Evolutionary conservation across 2,797 vertebrate genomes (phyloP), one percentile per base, ranked within the genome.

Genomic region (Melanotaenia boesemani): DNA sequence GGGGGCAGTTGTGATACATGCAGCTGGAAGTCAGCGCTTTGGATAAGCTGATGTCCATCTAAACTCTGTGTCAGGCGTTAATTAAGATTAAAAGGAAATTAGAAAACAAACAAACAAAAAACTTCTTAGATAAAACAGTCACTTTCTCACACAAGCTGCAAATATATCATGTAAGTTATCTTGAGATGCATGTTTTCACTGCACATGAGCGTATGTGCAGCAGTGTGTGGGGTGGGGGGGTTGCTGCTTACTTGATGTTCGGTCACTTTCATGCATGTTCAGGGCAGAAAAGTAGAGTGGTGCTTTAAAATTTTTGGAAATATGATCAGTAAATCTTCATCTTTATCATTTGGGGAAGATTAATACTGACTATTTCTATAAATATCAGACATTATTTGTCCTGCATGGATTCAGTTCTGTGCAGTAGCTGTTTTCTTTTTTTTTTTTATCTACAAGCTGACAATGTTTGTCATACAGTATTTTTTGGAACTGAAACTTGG

Each of bases 1-100:
- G 92, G 94, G 93, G 94, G 92, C 92, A 86, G 77, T 82, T 88
- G 83, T 76, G 90, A 84, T 83, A 85, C 92, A 55, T 58, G 57
- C 0, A 76, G 54, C 8, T 64, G 73, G n/a, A 44, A 11, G 50
- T 54, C 59, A 13, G 11, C 41, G 12, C 9, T 50, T 10, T 36
- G 26, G 37, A 37, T 11, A 10, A 10, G 22, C 6, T 22, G 9
- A 8, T 50, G 20, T 11, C 4, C 48, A 9, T 2, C 44, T 52
- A 24, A 52, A 52, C 20, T 52, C 11, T n/a, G 48, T 22, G 48
- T 52, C 2, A 50, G 20, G 2, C 20, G 3, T 52, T n/a, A 8
- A 24, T 24, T 9, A 11, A 50, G 32, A 34, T 34, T 15, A 3
- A 13, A 41, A 41, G 11, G 4, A 41, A 41, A 12, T 41, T 1